Evolutionary conservation across 2,113 vertebrate species (phyloP), one percentile per base, ranked within the genome.

Genomic region (Nycticorax nycticorax): DNA sequence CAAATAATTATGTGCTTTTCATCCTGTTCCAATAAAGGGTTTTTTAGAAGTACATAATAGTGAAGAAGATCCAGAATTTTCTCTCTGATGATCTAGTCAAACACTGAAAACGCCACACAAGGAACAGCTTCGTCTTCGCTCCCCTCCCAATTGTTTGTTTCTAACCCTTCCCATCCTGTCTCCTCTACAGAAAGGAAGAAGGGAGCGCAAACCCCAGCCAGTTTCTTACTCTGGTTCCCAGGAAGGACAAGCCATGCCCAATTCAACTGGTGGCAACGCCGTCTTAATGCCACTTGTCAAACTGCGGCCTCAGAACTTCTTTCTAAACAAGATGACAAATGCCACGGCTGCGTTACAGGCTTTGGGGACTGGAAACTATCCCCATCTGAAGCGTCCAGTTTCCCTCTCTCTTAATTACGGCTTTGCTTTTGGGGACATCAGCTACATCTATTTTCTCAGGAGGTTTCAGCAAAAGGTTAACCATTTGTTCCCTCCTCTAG

Each of bases 331-430:
- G 1, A 33, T 2, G 13, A 55, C 10, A 68, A 67, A 43, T 6
- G 10, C 52, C 56, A 55, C 8, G 30, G 39, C 24, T 48, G 4
- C 6, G 3, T 20, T 52, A 68, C 0, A 0, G 26, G 39, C 41
- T 86, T 63, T 3, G 15, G 52, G 64, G 50, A 48, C 30, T 41
- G 32, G 57, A 48, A 62, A 57, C 35, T 13, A 26, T 16, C 50
- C 21, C 28, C 3, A 1, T 12, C n/a, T 17, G 17, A 75, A 59
- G n/a, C 0, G 14, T 48, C 68, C 1, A 1, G 8, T 33, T 77
- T 73, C 21, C 41, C 28, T 21, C 50, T 33, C 23, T 47, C 27
- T 57, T 48, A 53, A 57, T n/a, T 9, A 43, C 3, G 7, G 11
- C 33, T 83, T 66, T 37, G 74, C 16, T 67, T 77, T 16, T 4